phyloP scores from a whole-genome alignment of 1,140 invertebrate species.

The Cotesia vestalis region DNA sequence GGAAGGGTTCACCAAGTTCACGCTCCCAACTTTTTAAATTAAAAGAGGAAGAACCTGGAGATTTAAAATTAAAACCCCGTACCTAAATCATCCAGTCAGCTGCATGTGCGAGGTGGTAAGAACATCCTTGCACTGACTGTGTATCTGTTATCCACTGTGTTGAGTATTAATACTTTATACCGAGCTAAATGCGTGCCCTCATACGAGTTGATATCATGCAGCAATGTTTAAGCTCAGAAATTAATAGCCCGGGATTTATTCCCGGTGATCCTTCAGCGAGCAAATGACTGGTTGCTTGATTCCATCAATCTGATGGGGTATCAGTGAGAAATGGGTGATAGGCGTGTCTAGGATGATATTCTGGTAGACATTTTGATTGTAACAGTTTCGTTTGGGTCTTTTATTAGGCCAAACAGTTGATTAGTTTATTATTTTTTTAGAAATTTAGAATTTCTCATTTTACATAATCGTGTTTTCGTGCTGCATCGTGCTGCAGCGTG shows the following conservation, averaged over 20 bases:
- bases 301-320: slow-evolving; percentile 60
- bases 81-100: slow-evolving; percentile 57
- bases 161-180: background rate
- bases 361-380: slow-evolving; percentile 4
- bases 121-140: slow-evolving; percentile 29
- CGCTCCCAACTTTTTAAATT: slow-evolving; percentile 22
- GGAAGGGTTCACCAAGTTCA: slow-evolving; percentile 48
- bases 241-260: slow-evolving; percentile 64
- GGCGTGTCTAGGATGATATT: slow-evolving; percentile 46
- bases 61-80: slow-evolving; percentile 42
- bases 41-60: slow-evolving; percentile 27
- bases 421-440: too few species aligned
- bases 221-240: slow-evolving; percentile 41
- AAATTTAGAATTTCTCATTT: too few species aligned
- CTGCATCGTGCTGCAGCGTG: too few species aligned
- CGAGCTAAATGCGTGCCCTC: background rate
- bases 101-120: slow-evolving; percentile 10
- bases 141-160: background rate
- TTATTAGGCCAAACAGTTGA: too few species aligned
- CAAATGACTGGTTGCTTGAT: slow-evolving; percentile 63
- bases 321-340: slow-evolving; percentile 45
- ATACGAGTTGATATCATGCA: slow-evolving; percentile 20
- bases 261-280: slow-evolving; percentile 59
- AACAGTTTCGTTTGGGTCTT: slow-evolving; percentile 4
- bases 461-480: too few species aligned